These are phyloP conservation scores for Pseudomyrmex concolor DNA, from an alignment of 1,140 invertebrate genomes.

Conservation along the genomic window DNA sequence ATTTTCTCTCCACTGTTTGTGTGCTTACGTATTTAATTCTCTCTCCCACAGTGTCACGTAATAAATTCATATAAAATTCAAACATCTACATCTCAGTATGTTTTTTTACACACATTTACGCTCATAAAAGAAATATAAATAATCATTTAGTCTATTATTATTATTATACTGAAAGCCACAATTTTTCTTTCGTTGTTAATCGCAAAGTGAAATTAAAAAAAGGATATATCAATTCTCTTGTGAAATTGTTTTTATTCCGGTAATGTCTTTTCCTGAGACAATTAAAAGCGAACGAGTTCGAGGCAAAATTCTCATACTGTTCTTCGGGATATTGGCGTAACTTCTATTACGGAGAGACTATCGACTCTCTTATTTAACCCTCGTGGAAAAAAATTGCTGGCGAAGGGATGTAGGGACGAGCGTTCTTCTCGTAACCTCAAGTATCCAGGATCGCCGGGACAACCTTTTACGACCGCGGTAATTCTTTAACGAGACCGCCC, in stretches of 20 bases:
- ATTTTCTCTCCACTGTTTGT: neutral
- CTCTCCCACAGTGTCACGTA: neutral
- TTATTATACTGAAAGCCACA: neutral
- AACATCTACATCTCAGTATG: neutral
- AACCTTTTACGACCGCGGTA: slow-evolving; percentile 48
- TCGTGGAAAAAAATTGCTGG: neutral
- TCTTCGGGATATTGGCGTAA: neutral
- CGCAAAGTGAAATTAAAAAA: neutral
- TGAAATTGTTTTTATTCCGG: neutral
- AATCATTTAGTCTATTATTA: neutral
- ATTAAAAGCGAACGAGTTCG: neutral
- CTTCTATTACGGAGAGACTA: slow-evolving; percentile 9
- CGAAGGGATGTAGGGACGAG: neutral
- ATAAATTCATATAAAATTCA: neutral
- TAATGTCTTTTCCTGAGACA: neutral
- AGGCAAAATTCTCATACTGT: slow-evolving; percentile 16
- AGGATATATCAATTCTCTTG: neutral
- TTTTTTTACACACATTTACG: neutral
- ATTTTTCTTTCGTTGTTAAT: neutral
- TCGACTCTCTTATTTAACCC: slow-evolving; percentile 7
- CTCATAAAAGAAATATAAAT: neutral
- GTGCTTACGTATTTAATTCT: neutral
- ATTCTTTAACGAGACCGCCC: slow-evolving; percentile 54
- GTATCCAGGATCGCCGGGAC: neutral
- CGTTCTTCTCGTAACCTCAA: slow-evolving; percentile 7